phyloP scores from a whole-genome alignment of 2,797 vertebrate genomes.

The Fistularia tabacaria region DNA sequence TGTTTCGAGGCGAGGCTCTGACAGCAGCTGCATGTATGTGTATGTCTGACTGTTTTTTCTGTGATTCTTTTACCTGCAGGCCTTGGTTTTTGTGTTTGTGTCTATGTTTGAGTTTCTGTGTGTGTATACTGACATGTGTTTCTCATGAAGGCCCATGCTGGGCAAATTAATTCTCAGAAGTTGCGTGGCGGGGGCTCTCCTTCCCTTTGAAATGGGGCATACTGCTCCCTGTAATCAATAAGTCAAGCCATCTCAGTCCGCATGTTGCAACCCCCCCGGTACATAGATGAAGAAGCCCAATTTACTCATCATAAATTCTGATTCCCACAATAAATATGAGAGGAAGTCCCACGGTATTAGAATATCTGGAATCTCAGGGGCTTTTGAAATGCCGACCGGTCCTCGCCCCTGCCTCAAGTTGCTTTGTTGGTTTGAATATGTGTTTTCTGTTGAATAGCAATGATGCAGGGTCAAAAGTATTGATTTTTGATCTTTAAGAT shows the following conservation, averaged over 20 bases:
- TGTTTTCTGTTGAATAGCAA: conserved; percentile 61
- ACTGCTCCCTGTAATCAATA: conserved; percentile 83
- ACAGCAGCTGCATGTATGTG: conserved; percentile 37
- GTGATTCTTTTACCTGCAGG: conserved; percentile 67
- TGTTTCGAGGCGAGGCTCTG: background rate
- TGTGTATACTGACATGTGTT: conserved; percentile 79
- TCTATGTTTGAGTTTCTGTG: conserved; percentile 29
- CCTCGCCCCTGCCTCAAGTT: conserved; percentile 44
- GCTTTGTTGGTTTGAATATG: conserved; percentile 64
- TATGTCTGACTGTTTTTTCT: conserved; percentile 22
- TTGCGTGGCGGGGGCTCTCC: conserved; percentile 78
- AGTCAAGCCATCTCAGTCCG: conserved; percentile 79
- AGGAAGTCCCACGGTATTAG: conserved; percentile 70
- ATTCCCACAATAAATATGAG: conserved; percentile 78
- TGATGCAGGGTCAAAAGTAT: conserved; percentile 44
- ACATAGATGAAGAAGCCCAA: conserved; percentile 76
- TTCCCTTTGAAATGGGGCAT: conserved; percentile 83
- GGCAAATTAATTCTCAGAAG: conserved; percentile 86
- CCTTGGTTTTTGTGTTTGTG: conserved; percentile 53
- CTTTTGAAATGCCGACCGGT: conserved; percentile 65
- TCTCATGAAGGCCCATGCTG: conserved; percentile 81
- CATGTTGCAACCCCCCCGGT: conserved; percentile 76
- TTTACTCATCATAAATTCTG: conserved; percentile 79
- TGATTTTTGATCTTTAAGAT: conserved; percentile 50
- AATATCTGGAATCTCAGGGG: conserved; percentile 71